Evolutionary conservation across 2,888 invertebrate genomes (phyloP).

Genomic region (Morpho deidamia): DNA sequence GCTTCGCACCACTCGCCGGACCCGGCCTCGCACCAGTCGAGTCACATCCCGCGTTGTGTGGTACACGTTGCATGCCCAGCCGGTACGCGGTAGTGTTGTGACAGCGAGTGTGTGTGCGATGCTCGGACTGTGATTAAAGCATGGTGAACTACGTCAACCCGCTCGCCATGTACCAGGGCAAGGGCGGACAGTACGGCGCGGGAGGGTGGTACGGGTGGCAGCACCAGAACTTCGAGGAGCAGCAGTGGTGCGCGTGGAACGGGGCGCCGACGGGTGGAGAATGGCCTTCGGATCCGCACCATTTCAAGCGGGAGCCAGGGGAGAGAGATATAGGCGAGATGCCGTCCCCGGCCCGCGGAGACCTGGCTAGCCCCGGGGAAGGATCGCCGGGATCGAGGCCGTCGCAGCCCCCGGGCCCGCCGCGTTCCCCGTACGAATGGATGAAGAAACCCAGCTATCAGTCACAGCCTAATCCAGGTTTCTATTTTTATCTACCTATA

Average conservation of each 20-base stretch:
- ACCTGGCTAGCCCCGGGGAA: constrained; percentile 76
- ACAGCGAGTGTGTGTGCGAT: constrained; percentile 69
- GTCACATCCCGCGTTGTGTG: constrained; percentile 49
- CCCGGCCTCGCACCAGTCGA: constrained; percentile 47
- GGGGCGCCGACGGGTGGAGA: constrained; percentile 67
- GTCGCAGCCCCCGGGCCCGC: constrained; percentile 81
- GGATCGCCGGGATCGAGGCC: constrained; percentile 71
- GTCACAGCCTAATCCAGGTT: constrained; percentile 91
- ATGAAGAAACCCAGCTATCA: constrained; percentile 94
- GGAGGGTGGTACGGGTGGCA: constrained; percentile 74
- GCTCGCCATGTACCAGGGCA: constrained; percentile 83
- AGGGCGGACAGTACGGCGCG: constrained; percentile 71
- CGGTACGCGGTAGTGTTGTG: constrained; percentile 54
- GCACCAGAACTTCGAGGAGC: constrained; percentile 75
- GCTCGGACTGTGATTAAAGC: constrained; percentile 70
- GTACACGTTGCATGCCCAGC: constrained; percentile 30
- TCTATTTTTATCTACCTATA: constrained; percentile 44
- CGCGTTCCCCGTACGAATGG: constrained; percentile 93
- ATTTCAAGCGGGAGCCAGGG: constrained; percentile 64
- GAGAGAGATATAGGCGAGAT: constrained; percentile 64
- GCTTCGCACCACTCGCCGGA: constrained; percentile 21
- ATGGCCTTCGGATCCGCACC: constrained; percentile 71
- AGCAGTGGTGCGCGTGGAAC: constrained; percentile 78
- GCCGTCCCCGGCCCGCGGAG: constrained; percentile 70
- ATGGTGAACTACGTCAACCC: constrained; percentile 88